Evolutionary conservation across 2,113 vertebrate species (phyloP), one percentile per base, ranked within the genome.

Genomic region (Scytalopus superciliaris): DNA sequence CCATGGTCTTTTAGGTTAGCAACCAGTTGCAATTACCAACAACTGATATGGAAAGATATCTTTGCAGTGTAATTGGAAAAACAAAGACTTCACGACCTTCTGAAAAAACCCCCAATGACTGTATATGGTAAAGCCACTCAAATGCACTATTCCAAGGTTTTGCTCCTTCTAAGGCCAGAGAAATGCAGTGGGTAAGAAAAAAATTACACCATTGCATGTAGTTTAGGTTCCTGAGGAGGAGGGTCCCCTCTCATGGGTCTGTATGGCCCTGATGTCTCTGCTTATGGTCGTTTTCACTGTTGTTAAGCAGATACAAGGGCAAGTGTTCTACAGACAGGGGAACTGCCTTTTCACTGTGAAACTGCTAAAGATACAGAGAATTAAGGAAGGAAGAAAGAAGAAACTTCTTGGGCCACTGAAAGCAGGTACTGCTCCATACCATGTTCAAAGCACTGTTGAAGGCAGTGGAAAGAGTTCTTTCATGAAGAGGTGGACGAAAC

Each of bases 81-180:
- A 27, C 9, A 49, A 85, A 68, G 73, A 21, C n/a, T n/a, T 70
- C 0, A 3, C 6, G 57, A 42, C 60, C 21, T 59, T 45, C 86
- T 83, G 75, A 27, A 83, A 82, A 18, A 87, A 81, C 28, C n/a
- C n/a, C n/a, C 45, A 50, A 8, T 19, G 40, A 28, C 27, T 52
- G 19, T 28, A n/a, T 7, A 37, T 28, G 44, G 49, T 21, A 66
- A 66, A 62, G 39, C 18, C 47, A 59, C 45, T 84, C 55, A 81
- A 87, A 75, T 0, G 0, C 0, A 3, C 15, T 31, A 9, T 52
- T 88, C 7, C 52, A 72, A 55, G 2, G 1, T 35, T 42, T 55
- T 59, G 21, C 4, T 55, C 52, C 35, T 59, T 67, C 42, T 39
- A 49, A 85, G 40, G 44, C 47, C 39, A 64, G 19, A 50, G 33